phyloP scores from a whole-genome alignment of 2,888 invertebrate species.

The Lasioglossum oenotherae region DNA sequence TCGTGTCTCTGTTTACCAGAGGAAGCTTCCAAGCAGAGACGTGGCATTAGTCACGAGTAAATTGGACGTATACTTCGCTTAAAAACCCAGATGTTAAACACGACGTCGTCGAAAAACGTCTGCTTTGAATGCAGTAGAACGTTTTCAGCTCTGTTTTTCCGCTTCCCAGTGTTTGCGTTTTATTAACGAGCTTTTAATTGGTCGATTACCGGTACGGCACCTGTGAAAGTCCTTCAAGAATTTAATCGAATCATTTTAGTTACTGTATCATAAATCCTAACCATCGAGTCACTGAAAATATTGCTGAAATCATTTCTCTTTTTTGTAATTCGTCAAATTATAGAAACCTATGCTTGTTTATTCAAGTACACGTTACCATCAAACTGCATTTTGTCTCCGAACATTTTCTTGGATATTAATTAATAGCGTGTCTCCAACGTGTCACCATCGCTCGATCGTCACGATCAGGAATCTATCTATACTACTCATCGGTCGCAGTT shows the following conservation, averaged over 20 bases:
- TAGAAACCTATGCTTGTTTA: neutral
- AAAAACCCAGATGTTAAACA: conserved; percentile 6
- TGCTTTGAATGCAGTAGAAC: neutral
- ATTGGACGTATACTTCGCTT: neutral
- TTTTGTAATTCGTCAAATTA: neutral
- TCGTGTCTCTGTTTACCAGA: neutral
- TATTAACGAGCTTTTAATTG: neutral
- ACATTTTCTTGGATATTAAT: conserved; percentile 38
- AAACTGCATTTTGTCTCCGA: neutral
- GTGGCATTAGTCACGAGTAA: neutral
- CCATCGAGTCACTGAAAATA: neutral
- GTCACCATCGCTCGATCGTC: conserved; percentile 32
- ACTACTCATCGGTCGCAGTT: conserved; percentile 42
- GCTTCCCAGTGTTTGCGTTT: neutral
- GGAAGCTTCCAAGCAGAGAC: neutral
- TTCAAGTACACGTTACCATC: neutral
- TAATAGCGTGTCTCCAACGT: conserved; percentile 13
- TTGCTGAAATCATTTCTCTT: neutral
- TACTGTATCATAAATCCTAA: neutral
- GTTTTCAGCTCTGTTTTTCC: neutral
- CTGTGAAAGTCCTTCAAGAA: neutral
- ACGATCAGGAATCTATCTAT: conserved; percentile 66
- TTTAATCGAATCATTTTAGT: neutral
- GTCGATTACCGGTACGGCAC: neutral
- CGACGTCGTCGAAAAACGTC: neutral